Evolutionary conservation across 2,888 invertebrate species (phyloP), one percentile per base, ranked within the genome.

Genomic region (Pammene fasciana): DNA sequence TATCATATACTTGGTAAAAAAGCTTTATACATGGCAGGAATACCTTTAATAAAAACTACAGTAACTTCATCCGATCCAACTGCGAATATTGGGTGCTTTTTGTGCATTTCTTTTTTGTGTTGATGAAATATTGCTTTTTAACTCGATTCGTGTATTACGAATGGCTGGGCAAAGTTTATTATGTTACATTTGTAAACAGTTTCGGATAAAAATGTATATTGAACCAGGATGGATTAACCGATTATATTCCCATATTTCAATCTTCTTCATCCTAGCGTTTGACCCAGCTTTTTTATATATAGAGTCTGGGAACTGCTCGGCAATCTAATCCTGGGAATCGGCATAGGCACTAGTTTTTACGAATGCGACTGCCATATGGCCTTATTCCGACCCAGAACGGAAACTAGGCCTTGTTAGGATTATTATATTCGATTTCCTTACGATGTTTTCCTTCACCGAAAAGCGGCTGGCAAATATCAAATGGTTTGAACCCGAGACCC

Each of bases 81-180:
- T 34, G 50, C 48, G 18, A 41, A 50, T 41, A 48, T 50, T 41
- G 41, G 50, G 50, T 60, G 52, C 46, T 38, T 52, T 60, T 50
- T 18, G 38, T 9, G 9, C 16, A 18, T 50, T 62, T 8, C 60
- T 48, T 62, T 62, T 62, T 62, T 34, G 50, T 18, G 18, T 48
- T 18, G 52, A 62, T 62, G 62, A 62, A 62, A 62, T 62, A 62
- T 62, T 50, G 62, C 62, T 52, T 62, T 48, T 62, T 62, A 62
- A 50, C 62, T 62, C 62, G 9, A 52, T 62, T 18, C 62, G 38
- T 36, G 61, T 61, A 61, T 50, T 61, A 50, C 50, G 61, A 61
- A 38, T 50, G 50, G 50, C 38, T 18, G 50, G 13, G 61, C 18
- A 61, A 61, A 61, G 38, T 48, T 50, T 62, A 52, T 62, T 41